Base-by-base conservation (phyloP, 1,140 invertebrate species). In the Myzus persicae region DNA sequence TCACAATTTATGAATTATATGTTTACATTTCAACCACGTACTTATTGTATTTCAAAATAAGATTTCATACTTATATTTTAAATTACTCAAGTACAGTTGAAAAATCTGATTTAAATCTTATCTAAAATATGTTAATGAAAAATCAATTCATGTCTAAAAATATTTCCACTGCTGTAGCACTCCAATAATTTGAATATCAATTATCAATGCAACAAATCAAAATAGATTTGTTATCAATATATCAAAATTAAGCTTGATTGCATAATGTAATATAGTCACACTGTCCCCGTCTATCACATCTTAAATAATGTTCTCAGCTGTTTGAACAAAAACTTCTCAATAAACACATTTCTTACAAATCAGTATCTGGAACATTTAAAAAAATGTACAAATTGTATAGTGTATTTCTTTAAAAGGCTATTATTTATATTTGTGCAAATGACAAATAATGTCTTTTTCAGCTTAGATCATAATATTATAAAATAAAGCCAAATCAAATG, bases 351-450 rank as follows among this genome's bases (percentile, higher is more conserved):
- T 54, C 48, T 89, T 54, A 89, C 22, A 89, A 54, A 89, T 89
- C 87, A 89, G 87, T 89, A 54, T 89, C 87, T 89, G 9, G n/a
- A 88, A 88, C 24, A 88, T 22, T 36, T 22, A 87, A 85, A 40
- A 26, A 40, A 42, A 4, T n/a, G 1, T 4, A 84, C 14, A 24
- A 42, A 2, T 8, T 40, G 24, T 82, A 40, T 24, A 82, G 31
- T 6, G 14, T 67, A 3, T n/a, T 18, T n/a, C n/a, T 31, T 31
- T 67, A n/a, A 67, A 67, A 31, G 8, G 26, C 2, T 59, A 59
- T 59, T 3, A 59, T 59, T 31, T 31, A 31, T 11, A 59, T 59
- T 59, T 31, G 54, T 31, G 8, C 8, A 54, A 54, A 59, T 31
- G 9, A 0, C 51, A 54, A 26, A 59, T 59, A 26, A 59, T 59